These are phyloP conservation scores for Drosophila vallismaia DNA, from an alignment of 2,888 invertebrate genomes.

Conservation along the genomic window DNA sequence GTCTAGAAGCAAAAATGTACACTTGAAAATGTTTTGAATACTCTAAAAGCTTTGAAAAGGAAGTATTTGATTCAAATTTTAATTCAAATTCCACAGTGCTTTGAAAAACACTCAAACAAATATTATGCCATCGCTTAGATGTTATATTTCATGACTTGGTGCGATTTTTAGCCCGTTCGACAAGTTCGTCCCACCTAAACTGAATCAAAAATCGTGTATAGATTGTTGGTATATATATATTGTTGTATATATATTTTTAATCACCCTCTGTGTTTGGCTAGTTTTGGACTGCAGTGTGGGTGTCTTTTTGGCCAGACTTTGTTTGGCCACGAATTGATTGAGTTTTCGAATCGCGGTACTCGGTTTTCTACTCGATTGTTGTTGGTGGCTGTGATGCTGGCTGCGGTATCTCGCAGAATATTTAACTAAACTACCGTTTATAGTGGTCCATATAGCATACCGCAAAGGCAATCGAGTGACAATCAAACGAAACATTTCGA, in stretches of 20 bases:
- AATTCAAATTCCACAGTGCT: neutral
- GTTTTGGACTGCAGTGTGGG: constrained; percentile 60
- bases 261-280: constrained; percentile 45
- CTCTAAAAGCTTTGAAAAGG: neutral
- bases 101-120: constrained; percentile 18
- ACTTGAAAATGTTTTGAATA: neutral
- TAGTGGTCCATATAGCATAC: constrained; percentile 34
- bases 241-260: constrained; percentile 12
- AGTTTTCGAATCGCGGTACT: constrained; percentile 48
- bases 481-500: constrained; percentile 43
- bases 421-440: constrained; percentile 52
- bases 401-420: neutral
- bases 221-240: constrained; percentile 48
- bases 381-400: constrained; percentile 25
- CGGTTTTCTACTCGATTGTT: constrained; percentile 22
- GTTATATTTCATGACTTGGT: constrained; percentile 68
- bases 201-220: constrained; percentile 57
- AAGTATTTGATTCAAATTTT: neutral
- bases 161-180: constrained; percentile 72
- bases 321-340: constrained; percentile 51
- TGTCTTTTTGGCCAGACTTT: constrained; percentile 50
- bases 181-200: constrained; percentile 74
- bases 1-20: constrained; percentile 27
- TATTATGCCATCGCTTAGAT: constrained; percentile 43
- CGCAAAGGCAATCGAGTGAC: constrained; percentile 44